Base-by-base conservation (phyloP, 2,797 vertebrate genomes). In the Sternotherus odoratus region DNA sequence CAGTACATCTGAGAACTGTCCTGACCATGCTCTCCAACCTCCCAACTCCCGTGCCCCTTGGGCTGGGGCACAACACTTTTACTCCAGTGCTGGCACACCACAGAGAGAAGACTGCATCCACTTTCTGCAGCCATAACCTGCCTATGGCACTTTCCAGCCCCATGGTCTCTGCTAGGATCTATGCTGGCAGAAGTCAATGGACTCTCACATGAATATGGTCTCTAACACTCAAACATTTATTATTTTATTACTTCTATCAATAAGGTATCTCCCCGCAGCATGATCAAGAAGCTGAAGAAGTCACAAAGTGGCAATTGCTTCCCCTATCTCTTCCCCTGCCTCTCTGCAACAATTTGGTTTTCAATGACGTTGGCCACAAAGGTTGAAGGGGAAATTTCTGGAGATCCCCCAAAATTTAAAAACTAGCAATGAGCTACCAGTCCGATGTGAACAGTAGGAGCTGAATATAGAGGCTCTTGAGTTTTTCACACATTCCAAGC, bases 291-390 rank as follows among this genome's bases (percentile, higher is more conserved):
- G 48, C 77, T 86, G 57, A 16, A 3, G 48, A 90, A 77, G 43
- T 39, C 93, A 95, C 12, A 77, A 33, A 81, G 5, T 57, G 72
- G n/a, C 57, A 53, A 39, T 28, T 84, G 36, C 9, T 49, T 94
- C 69, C 69, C 39, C 46, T 69, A 53, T 43, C 15, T 87, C 50
- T 26, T 54, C 24, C 81, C 86, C 12, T 53, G 8, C 4, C 17
- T 19, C 82, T 23, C 78, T 12, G 0, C 43, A 48, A 26, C 72
- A 28, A 26, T 48, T 17, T 46, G 39, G 43, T 46, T 48, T 26
- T 46, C 43, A 75, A 48, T 46, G 26, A 75, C 5, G 6, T 66
- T 84, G 33, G 92, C 46, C 2, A 4, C 90, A 72, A 82, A 80
- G 54, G 5, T 30, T 69, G 72, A 39, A 57, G 63, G 88, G 7